phyloP scores from a whole-genome alignment of 2,113 vertebrate species.

The Macroglossus sobrinus region DNA sequence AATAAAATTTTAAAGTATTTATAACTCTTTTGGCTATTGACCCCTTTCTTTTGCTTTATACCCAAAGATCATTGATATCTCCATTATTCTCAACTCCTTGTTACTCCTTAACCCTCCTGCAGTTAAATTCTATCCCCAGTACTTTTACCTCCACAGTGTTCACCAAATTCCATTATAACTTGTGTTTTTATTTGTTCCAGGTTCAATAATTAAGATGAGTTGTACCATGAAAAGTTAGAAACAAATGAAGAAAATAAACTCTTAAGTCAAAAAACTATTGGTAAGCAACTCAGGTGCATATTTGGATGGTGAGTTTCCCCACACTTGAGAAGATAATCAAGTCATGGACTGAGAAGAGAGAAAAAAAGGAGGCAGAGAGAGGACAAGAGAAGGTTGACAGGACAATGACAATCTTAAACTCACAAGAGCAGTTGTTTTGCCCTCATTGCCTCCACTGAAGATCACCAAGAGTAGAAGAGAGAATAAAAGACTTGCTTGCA shows the following conservation, averaged over 20 bases:
- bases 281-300: background rate
- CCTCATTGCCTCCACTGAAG: background rate
- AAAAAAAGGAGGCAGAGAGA: background rate
- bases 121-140: background rate
- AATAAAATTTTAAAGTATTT: background rate
- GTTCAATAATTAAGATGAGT: background rate
- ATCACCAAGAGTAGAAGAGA: background rate
- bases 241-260: background rate
- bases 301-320: background rate
- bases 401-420: background rate
- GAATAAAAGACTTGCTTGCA: background rate
- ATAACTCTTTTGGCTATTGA: background rate
- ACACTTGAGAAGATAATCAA: background rate
- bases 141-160: background rate
- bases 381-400: background rate
- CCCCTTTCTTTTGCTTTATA: background rate
- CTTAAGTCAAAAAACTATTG: background rate
- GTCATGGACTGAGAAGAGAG: background rate
- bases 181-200: background rate
- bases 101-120: background rate
- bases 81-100: background rate
- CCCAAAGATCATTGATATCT: background rate
- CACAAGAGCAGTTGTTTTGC: background rate
- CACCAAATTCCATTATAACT: background rate
- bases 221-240: background rate